phyloP scores from a whole-genome alignment of 2,797 vertebrate genomes.

The Sebastes baramenuke region DNA sequence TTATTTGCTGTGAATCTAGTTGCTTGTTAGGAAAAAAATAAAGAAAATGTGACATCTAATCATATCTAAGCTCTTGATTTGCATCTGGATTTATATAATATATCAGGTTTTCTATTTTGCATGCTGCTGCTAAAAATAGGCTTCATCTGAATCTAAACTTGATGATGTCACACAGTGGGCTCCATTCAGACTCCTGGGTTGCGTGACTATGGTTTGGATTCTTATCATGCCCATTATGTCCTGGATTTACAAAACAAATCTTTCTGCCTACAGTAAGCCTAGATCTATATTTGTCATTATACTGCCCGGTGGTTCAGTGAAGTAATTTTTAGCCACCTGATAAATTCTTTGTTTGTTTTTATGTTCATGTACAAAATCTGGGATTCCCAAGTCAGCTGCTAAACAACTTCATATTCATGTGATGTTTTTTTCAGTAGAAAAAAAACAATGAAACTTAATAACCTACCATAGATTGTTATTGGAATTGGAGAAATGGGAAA shows the following conservation, averaged over 20 bases:
- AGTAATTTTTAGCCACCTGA: background rate
- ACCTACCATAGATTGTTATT: background rate
- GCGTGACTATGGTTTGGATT: too few species aligned
- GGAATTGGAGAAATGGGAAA: background rate
- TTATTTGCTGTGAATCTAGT: background rate
- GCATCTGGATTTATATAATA: too few species aligned
- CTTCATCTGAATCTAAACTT: background rate
- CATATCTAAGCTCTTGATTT: background rate
- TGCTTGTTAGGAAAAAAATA: background rate
- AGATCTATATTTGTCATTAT: background rate
- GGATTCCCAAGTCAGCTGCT: background rate
- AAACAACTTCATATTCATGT: background rate
- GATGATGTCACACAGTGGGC: background rate
- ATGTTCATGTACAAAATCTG: background rate
- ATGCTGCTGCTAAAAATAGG: background rate
- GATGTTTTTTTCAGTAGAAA: background rate
- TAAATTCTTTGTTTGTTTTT: too few species aligned
- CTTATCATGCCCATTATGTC: too few species aligned
- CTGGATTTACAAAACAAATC: background rate
- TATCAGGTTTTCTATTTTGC: background rate
- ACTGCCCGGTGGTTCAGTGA: background rate
- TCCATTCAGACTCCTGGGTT: background rate
- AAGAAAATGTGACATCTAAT: background rate
- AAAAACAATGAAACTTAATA: background rate
- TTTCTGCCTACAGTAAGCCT: background rate